phyloP scores from a whole-genome alignment of 2,797 vertebrate species.

The Falco berigora region DNA sequence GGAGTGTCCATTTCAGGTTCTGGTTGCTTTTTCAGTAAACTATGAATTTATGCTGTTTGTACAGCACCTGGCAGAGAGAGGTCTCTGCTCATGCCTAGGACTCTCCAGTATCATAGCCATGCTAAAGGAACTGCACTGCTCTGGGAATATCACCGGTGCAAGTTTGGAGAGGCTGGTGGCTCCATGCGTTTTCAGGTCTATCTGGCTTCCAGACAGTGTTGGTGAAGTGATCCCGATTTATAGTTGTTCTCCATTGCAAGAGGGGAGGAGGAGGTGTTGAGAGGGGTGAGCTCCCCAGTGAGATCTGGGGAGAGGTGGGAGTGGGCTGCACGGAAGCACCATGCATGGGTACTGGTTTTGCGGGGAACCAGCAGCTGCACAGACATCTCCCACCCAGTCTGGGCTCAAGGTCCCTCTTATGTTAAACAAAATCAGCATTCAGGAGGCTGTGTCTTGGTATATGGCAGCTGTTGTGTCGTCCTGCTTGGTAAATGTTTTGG shows the following conservation, averaged over 20 bases:
- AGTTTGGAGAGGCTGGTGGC: too few species aligned
- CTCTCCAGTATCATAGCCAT: not conserved
- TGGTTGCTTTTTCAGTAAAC: constrained; percentile 31
- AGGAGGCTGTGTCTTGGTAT: not conserved
- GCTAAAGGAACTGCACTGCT: not conserved
- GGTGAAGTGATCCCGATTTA: not conserved
- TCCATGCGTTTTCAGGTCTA: not conserved
- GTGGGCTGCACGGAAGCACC: not conserved
- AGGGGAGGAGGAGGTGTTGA: not conserved
- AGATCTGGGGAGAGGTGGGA: not conserved
- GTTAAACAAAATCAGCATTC: not conserved
- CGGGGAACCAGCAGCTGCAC: not conserved
- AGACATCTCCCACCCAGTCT: not conserved
- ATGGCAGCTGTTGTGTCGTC: not conserved
- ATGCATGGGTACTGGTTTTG: rapidly evolving
- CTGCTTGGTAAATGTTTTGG: not conserved
- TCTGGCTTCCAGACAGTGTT: not conserved
- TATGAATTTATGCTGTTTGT: not conserved
- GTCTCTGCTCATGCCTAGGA: rapidly evolving
- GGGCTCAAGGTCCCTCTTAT: not conserved
- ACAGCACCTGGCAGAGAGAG: not conserved
- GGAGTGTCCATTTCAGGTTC: not conserved
- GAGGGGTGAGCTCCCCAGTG: not conserved
- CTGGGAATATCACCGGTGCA: not conserved
- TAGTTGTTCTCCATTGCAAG: not conserved